Percentiles rank a stretch among this genome's conserved stretches.
These are phyloP conservation scores for Chitala chitala DNA, from an alignment of 2,113 vertebrate species.

Conservation along the genomic window DNA sequence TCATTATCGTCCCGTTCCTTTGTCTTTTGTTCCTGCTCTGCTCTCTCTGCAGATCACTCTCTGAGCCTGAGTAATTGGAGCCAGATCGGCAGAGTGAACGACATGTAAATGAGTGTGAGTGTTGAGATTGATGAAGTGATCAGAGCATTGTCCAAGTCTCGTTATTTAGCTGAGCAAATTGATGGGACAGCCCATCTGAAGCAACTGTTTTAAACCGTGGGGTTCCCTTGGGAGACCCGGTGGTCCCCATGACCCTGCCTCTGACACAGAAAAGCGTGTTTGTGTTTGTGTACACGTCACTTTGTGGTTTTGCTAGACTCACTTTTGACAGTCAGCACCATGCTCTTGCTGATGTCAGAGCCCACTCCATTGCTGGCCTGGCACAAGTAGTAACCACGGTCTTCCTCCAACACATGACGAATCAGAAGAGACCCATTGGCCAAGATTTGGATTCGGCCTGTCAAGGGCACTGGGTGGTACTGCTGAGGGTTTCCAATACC, in stretches of 20 bases:
- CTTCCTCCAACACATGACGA: slow-evolving; percentile 92
- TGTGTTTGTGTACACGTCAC: not conserved
- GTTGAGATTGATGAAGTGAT: slow-evolving; percentile 9
- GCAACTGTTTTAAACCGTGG: slow-evolving; percentile 13
- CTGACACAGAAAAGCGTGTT: not conserved
- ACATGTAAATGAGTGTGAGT: slow-evolving; percentile 4
- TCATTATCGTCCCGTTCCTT: slow-evolving; percentile 18
- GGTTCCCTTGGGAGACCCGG: not conserved
- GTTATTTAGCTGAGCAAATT: not conserved
- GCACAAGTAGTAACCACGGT: slow-evolving; percentile 95
- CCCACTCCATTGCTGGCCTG: slow-evolving; percentile 97
- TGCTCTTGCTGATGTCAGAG: slow-evolving; percentile 98
- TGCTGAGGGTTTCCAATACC: slow-evolving; percentile 94
- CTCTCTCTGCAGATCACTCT: slow-evolving; percentile 9
- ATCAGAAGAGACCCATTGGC: slow-evolving; percentile 93
- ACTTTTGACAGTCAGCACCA: slow-evolving; percentile 98
- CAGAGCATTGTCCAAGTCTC: slow-evolving; percentile 6
- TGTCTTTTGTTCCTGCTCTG: slow-evolving; percentile 22
- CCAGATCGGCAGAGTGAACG: not conserved
- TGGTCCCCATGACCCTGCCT: not conserved
- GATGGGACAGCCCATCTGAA: slow-evolving; percentile 24
- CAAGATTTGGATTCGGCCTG: slow-evolving; percentile 94
- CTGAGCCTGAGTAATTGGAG: slow-evolving; percentile 12
- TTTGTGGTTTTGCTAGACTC: slow-evolving; percentile 49
- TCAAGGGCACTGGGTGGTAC: slow-evolving; percentile 93